Percentiles rank a stretch among this genome's conserved stretches.
Conservation (phyloP, 2,888 invertebrate species). For the Caenorhabditis sp. region DNA sequence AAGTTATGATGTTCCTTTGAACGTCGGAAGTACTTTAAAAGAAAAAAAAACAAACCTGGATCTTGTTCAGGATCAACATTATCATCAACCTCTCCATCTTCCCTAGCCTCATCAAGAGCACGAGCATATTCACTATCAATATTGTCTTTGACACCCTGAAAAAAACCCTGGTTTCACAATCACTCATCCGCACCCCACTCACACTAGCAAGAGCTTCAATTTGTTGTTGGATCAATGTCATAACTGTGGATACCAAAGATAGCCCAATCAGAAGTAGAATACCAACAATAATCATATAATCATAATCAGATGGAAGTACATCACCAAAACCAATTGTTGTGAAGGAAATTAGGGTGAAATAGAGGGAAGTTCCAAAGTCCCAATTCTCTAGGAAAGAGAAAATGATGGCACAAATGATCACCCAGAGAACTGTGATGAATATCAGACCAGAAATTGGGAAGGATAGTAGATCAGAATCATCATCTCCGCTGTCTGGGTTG, state of each 20-base stretch:
- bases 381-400: constrained; percentile 63
- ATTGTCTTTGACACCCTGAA: constrained; percentile 62
- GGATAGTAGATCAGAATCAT: constrained; percentile 59
- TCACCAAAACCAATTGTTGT: constrained; percentile 68
- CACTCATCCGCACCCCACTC: neutral
- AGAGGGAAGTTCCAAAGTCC: constrained; percentile 66
- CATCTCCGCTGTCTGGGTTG: neutral
- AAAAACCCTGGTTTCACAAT: neutral
- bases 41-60: constrained; percentile 26
- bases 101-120: constrained; percentile 59
- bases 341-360: constrained; percentile 66
- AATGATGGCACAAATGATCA: constrained; percentile 61
- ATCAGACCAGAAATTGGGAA: constrained; percentile 67
- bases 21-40: too few species aligned
- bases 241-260: constrained; percentile 65
- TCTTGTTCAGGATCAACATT: constrained; percentile 27
- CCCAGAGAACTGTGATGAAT: constrained; percentile 62
- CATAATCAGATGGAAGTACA: constrained; percentile 55
- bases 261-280: constrained; percentile 64
- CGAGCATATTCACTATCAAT: constrained; percentile 67
- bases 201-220: constrained; percentile 65
- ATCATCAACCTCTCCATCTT: constrained; percentile 52
- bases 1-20: too few species aligned
- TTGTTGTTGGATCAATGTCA: constrained; percentile 68
- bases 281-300: constrained; percentile 64